Base-by-base conservation (phyloP, 2,888 invertebrate species). In the Odontocerum albicorne region DNA sequence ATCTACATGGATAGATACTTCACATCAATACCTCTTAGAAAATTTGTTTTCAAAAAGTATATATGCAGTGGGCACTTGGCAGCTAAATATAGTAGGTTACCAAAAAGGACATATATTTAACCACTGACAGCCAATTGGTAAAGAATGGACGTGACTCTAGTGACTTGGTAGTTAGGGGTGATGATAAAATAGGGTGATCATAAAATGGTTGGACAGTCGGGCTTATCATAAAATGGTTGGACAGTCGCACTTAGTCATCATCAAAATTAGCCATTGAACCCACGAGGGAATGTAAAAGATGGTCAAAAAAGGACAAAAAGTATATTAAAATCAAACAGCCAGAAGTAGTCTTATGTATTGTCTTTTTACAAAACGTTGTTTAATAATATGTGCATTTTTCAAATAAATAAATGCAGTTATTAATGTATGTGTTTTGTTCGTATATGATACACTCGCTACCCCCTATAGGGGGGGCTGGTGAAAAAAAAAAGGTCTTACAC, bases 141-240 rank as follows among this genome's bases (percentile, higher is more conserved):
- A 38, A 16, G 17, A 38, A 38, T 4, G 38, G 38, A 4, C 13
- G 38, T 7, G 38, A 17, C 7, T 38, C 38, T 4, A 6, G 7
- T 12, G 6, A 6, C 3, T 17, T 16, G 13, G 7, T 15, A 7
- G 17, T 38, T 16, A 16, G 38, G n/a, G 7, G 6, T 38, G 38
- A 38, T 38, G 38, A 16, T 6, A 7, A 38, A 16, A 16, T 38
- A 16, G 38, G n/a, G n/a, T n/a, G 6, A 38, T 38, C n/a, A 16
- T 16, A 6, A 38, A 38, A n/a, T 38, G 38, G 38, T 38, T 38
- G 13, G 38, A 38, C 13, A 38, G n/a, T n/a, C n/a, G n/a, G 38
- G n/a, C n/a, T n/a, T 7, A 38, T 38, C n/a, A 16, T 16, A 6
- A 38, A 38, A n/a, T 38, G 38, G 38, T 38, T 38, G 13, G 38